Conservation (phyloP, 2,888 invertebrate species). For the Sphaerophoria rueppellii region DNA sequence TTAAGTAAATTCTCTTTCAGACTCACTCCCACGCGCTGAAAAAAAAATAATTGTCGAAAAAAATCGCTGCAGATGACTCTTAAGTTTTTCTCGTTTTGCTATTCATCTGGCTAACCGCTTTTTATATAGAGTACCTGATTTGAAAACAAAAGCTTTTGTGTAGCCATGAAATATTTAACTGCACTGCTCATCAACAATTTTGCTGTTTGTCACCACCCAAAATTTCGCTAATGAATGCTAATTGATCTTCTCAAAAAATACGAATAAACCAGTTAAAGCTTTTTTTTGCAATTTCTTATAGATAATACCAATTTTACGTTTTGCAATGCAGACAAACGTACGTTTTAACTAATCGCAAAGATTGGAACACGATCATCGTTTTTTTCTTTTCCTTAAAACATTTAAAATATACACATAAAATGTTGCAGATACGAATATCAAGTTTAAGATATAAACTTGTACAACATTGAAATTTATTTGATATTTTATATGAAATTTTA, state of each 20-base stretch:
- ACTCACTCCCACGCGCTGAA: neutral
- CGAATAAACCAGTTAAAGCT: slow-evolving; percentile 23
- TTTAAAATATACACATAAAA: slow-evolving; percentile 5
- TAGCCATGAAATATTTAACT: slow-evolving; percentile 1
- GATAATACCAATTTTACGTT: slow-evolving; percentile 15
- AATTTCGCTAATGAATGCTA: slow-evolving; percentile 14
- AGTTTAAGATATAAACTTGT: slow-evolving; percentile 9
- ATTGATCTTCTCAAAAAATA: neutral
- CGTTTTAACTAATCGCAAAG: neutral
- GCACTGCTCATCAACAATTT: slow-evolving; percentile 2
- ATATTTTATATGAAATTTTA: neutral
- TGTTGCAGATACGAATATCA: slow-evolving; percentile 20
- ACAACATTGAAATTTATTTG: slow-evolving; percentile 22
- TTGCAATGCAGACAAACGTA: neutral
- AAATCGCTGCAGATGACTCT: neutral
- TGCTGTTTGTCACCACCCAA: slow-evolving; percentile 16
- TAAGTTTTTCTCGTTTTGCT: neutral
- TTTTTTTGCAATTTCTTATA: slow-evolving; percentile 1
- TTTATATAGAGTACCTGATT: slow-evolving; percentile 22
- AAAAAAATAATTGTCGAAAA: neutral
- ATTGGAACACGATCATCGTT: slow-evolving; percentile 18
- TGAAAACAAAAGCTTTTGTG: slow-evolving; percentile 5
- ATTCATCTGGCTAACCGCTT: neutral
- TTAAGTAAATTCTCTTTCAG: neutral
- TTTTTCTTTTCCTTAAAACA: no score